Evolutionary conservation across 1,140 invertebrate genomes (phyloP).

Genomic region (Caenorhabditis latens): DNA sequence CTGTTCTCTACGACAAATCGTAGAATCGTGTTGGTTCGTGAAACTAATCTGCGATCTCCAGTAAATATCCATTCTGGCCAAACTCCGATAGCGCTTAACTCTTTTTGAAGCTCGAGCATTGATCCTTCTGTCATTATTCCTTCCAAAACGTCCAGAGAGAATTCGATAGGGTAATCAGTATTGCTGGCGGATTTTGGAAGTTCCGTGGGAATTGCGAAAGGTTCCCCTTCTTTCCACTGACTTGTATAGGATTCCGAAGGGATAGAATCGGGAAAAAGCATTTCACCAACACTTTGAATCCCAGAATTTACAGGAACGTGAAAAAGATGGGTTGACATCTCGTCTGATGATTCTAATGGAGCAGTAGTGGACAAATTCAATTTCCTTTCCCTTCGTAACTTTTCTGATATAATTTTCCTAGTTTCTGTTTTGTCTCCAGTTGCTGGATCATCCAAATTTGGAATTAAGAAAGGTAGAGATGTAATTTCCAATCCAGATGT

Average conservation of each 20-base stretch:
- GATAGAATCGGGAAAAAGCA: conserved; percentile 3
- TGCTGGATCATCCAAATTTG: neutral
- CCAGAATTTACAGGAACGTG: neutral
- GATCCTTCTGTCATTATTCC: neutral
- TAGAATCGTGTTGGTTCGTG: neutral
- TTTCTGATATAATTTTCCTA: neutral
- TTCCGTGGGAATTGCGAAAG: neutral
- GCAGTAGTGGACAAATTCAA: conserved; percentile 2
- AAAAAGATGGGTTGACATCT: neutral
- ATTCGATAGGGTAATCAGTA: neutral
- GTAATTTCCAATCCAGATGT: conserved; percentile 20
- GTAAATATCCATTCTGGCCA: conserved; percentile 28
- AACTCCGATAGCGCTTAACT: neutral
- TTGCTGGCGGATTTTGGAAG: neutral
- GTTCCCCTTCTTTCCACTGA: neutral
- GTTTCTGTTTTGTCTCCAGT: neutral
- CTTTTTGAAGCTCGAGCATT: neutral
- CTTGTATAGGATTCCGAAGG: conserved; percentile 4
- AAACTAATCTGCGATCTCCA: neutral
- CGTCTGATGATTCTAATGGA: neutral
- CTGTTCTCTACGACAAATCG: neutral
- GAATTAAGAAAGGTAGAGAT: neutral
- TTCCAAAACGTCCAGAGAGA: conserved; percentile 10
- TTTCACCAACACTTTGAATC: neutral
- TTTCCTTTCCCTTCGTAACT: neutral